phyloP scores from a whole-genome alignment of 2,113 vertebrate genomes.

The Dicerorhinus sumatrensis region DNA sequence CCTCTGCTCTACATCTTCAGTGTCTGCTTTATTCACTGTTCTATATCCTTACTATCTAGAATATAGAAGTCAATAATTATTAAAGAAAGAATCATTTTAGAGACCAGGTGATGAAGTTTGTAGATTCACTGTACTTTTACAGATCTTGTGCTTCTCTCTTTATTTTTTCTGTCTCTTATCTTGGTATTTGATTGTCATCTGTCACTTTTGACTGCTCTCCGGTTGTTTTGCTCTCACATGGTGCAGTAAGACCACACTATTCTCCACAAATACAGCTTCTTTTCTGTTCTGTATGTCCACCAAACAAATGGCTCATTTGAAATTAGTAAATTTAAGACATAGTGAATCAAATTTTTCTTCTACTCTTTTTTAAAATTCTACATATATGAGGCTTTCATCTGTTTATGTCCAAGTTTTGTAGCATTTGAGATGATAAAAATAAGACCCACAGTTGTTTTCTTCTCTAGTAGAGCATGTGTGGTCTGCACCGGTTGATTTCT shows the following conservation, averaged over 20 bases:
- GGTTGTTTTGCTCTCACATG: neutral
- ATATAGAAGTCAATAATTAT: neutral
- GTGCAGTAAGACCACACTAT: neutral
- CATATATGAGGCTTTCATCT: neutral
- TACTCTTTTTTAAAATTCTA: neutral
- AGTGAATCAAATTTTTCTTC: neutral
- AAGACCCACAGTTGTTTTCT: neutral
- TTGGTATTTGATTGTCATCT: slow-evolving; percentile 1
- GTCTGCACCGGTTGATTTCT: neutral
- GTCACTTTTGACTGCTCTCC: neutral
- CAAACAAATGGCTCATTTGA: neutral
- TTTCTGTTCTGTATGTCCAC: neutral
- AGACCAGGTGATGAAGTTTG: neutral
- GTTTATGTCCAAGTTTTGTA: neutral
- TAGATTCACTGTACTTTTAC: neutral
- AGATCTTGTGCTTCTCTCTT: neutral
- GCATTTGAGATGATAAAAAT: neutral
- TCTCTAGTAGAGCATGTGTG: neutral
- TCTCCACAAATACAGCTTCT: neutral
- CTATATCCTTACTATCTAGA: neutral
- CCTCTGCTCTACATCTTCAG: neutral
- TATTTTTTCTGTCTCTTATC: neutral
- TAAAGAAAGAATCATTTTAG: neutral
- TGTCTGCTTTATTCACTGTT: neutral
- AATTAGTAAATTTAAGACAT: neutral